phyloP scores from a whole-genome alignment of 2,113 vertebrate genomes.

The Epinephelus moara region DNA sequence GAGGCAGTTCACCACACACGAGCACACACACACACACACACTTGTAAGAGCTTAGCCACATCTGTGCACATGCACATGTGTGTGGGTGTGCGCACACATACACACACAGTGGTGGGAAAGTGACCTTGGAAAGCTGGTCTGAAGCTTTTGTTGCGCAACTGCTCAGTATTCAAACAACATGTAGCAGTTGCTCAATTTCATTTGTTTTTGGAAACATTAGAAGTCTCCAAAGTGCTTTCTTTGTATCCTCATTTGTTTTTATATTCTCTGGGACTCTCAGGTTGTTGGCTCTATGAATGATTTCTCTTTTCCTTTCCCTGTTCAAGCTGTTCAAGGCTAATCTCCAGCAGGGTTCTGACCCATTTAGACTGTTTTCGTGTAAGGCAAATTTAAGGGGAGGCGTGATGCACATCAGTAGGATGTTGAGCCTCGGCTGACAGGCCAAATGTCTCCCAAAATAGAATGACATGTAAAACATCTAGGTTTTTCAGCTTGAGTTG shows the following conservation, averaged over 20 bases:
- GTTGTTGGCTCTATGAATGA: slow-evolving; percentile 49
- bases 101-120: slow-evolving; percentile 46
- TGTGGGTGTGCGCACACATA: neutral
- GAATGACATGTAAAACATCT: slow-evolving; percentile 50
- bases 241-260: slow-evolving; percentile 44
- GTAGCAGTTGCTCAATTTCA: slow-evolving; percentile 43
- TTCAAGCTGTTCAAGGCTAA: slow-evolving; percentile 53
- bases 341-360: slow-evolving; percentile 74
- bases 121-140: slow-evolving; percentile 20
- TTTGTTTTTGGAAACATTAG: slow-evolving; percentile 42
- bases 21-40: slow-evolving; percentile 17
- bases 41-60: slow-evolving; percentile 16
- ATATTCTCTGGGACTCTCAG: slow-evolving; percentile 48
- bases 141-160: slow-evolving; percentile 51
- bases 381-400: slow-evolving; percentile 56
- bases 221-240: slow-evolving; percentile 27
- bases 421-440: slow-evolving; percentile 58
- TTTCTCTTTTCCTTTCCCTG: slow-evolving; percentile 37
- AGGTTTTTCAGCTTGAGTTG: slow-evolving; percentile 65
- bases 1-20: slow-evolving; percentile 29
- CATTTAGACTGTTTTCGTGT: slow-evolving; percentile 66
- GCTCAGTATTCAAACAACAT: slow-evolving; percentile 37
- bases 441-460: slow-evolving; percentile 68
- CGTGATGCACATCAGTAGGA: slow-evolving; percentile 62
- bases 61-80: slow-evolving; percentile 8